Conservation (phyloP, 2,113 vertebrate genomes). For the Thoracochromis brauschi region DNA sequence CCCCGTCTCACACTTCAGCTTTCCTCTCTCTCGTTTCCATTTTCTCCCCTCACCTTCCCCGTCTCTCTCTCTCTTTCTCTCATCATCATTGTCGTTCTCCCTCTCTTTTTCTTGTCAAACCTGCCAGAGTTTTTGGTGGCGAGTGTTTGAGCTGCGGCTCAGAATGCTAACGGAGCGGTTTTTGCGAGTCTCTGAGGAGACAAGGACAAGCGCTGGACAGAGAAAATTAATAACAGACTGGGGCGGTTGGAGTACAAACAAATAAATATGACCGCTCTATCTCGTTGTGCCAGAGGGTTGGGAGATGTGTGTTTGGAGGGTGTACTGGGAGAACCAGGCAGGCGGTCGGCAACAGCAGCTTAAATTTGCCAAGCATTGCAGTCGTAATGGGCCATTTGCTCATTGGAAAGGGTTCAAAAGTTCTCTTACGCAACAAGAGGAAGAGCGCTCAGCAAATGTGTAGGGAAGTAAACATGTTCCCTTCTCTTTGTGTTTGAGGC, state of each 20-base stretch:
- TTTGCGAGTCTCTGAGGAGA: background rate
- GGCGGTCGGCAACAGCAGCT: background rate
- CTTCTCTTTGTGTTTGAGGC: background rate
- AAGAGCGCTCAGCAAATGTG: background rate
- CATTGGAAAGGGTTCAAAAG: slow-evolving; percentile 18
- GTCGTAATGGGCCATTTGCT: slow-evolving; percentile 1
- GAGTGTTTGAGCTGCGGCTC: background rate
- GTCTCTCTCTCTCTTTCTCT: background rate
- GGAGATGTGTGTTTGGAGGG: background rate
- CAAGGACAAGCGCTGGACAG: background rate
- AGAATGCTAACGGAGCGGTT: slow-evolving; percentile 11
- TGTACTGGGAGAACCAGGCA: background rate
- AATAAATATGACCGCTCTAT: slow-evolving; percentile 1
- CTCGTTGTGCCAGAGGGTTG: background rate
- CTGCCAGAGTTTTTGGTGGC: background rate
- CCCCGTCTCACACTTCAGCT: background rate
- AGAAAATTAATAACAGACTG: slow-evolving; percentile 1
- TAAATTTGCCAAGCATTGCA: background rate
- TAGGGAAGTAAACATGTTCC: background rate
- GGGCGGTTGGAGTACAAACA: background rate
- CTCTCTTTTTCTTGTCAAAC: background rate
- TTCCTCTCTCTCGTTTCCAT: background rate
- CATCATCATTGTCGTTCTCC: background rate
- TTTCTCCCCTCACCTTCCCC: background rate
- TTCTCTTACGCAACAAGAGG: background rate